A percentile compares a stretch with the other conserved stretches of the same genome.
Conservation (phyloP, 2,113 vertebrate genomes). For the Chloebia gouldiae region DNA sequence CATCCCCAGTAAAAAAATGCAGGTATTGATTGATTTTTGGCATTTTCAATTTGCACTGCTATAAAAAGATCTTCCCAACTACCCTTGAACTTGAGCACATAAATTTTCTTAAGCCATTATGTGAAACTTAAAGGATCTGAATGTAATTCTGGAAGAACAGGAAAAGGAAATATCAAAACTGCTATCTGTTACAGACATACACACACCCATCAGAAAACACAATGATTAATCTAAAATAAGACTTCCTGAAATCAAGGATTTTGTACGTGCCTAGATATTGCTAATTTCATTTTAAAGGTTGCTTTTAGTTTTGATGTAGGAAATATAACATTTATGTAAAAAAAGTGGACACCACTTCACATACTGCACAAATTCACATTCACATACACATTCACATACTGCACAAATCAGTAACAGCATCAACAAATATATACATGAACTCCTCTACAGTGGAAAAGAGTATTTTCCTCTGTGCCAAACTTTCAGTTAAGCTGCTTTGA, state of each 20-base stretch:
- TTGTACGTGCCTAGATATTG: background rate
- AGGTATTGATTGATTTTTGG: background rate
- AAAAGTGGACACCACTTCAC: background rate
- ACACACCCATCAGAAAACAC: background rate
- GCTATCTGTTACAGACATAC: background rate
- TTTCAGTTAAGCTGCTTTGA: background rate
- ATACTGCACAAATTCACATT: background rate
- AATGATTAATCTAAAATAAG: background rate
- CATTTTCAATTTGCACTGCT: background rate
- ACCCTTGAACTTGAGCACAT: background rate
- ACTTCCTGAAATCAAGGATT: background rate
- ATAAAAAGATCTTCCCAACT: background rate
- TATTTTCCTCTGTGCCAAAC: background rate
- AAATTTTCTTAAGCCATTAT: background rate
- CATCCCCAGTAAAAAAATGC: background rate
- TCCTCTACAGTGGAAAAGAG: background rate
- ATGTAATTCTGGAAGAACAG: background rate
- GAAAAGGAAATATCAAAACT: background rate
- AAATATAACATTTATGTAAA: background rate
- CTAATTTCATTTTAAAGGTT: background rate
- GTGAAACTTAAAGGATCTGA: background rate
- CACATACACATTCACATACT: background rate
- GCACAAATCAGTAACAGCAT: background rate
- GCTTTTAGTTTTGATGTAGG: background rate
- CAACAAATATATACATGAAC: background rate